Evolutionary conservation across 2,888 invertebrate species (phyloP).

Genomic region (Tenthredo mesomela): DNA sequence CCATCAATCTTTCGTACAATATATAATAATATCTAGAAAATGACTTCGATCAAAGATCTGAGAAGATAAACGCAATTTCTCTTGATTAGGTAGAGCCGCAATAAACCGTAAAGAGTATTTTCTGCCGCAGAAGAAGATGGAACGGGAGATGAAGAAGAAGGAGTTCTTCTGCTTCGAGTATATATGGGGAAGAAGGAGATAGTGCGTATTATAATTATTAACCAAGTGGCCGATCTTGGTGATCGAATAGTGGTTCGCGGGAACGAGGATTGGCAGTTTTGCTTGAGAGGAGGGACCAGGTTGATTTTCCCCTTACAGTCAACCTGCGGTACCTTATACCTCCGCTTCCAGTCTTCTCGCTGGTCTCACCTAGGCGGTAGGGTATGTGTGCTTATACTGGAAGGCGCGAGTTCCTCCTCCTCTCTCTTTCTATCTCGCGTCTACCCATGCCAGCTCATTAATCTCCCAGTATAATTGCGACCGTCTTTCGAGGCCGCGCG

Average conservation of each 20-base stretch:
- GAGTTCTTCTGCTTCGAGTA: not conserved
- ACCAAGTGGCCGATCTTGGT: constrained; percentile 36
- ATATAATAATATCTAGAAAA: not conserved
- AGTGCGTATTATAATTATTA: constrained; percentile 38
- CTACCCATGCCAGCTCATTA: constrained; percentile 69
- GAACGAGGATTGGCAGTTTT: constrained; percentile 39
- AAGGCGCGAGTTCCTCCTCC: constrained; percentile 37
- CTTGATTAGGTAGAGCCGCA: not conserved
- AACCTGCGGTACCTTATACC: no score
- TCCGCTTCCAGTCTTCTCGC: constrained; percentile 43
- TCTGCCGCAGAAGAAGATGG: not conserved
- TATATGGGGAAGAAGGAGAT: not conserved
- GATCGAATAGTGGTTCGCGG: constrained; percentile 33
- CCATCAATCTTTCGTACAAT: not conserved
- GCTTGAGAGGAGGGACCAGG: constrained; percentile 27
- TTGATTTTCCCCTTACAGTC: constrained; percentile 19
- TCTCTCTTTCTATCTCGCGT: constrained; percentile 10
- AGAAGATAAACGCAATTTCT: not conserved
- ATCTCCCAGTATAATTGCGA: constrained; percentile 74
- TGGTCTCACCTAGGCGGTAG: constrained; percentile 33
- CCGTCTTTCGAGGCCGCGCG: constrained; percentile 70
- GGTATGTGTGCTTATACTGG: constrained; percentile 9
- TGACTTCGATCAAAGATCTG: not conserved
- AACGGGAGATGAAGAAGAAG: not conserved
- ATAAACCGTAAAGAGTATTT: not conserved